Evolutionary conservation across 2,888 invertebrate genomes (phyloP).

Genomic region (Tipula lateralis): DNA sequence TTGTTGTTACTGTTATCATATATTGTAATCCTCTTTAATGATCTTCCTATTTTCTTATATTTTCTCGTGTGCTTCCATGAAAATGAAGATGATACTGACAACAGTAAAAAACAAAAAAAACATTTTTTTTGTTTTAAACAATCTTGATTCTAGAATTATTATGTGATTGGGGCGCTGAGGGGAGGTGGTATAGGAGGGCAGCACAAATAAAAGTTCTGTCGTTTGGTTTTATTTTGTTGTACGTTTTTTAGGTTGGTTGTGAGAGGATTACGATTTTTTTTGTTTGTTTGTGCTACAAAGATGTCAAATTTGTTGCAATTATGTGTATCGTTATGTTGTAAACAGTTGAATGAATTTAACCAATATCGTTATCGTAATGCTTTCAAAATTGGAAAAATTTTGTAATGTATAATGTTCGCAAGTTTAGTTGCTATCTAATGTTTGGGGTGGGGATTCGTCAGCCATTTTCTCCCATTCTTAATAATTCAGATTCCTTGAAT

Average conservation of each 20-base stretch:
- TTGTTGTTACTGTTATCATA: neutral
- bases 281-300: neutral
- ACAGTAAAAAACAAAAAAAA: neutral
- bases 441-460: too few species aligned
- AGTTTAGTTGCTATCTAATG: too few species aligned
- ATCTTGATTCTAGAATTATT: neutral
- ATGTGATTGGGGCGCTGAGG: neutral
- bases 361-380: neutral
- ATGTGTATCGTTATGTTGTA: neutral
- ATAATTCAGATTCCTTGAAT: too few species aligned
- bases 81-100: neutral
- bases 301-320: conserved; percentile 24
- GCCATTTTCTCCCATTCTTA: too few species aligned
- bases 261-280: neutral
- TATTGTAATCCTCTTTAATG: conserved; percentile 24
- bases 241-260: neutral
- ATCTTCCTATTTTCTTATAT: neutral
- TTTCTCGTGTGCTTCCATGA: neutral
- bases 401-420: too few species aligned
- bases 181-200: neutral
- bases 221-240: neutral
- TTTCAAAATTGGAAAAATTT: too few species aligned
- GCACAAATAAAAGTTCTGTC: neutral
- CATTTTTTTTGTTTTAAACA: neutral
- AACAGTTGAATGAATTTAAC: neutral